phyloP scores from a whole-genome alignment of 2,888 invertebrate genomes.

The Helobdella robusta region DNA sequence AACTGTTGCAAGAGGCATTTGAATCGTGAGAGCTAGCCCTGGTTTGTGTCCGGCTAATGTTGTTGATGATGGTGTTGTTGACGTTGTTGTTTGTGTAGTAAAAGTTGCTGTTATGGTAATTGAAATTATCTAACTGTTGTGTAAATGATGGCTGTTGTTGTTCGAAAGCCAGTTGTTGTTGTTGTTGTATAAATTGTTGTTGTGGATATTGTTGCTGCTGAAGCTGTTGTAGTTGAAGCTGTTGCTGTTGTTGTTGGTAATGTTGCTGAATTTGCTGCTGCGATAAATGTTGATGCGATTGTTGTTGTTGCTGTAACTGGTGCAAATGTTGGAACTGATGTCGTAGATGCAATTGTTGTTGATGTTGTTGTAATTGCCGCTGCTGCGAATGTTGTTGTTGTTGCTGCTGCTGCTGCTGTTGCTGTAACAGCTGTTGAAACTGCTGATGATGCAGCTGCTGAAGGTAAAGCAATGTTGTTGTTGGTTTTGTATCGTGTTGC shows the following conservation, averaged over 20 bases:
- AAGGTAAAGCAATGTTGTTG: conserved; percentile 5
- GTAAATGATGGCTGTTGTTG: background rate
- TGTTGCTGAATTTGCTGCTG: background rate
- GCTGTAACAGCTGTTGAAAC: no score
- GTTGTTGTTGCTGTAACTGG: conserved; percentile 1
- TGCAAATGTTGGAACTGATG: background rate
- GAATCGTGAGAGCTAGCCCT: no score
- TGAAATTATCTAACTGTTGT: no score
- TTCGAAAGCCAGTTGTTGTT: background rate
- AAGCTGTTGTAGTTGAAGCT: background rate
- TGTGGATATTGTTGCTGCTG: conserved; percentile 1
- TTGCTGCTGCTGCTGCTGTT: no score
- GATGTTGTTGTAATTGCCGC: background rate
- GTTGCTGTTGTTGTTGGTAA: background rate
- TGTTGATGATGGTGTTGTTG: no score
- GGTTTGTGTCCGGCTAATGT: no score
- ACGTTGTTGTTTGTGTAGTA: no score
- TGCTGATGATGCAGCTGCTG: background rate
- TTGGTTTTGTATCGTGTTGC: conserved; percentile 26
- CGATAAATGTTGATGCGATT: background rate
- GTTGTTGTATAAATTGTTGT: background rate
- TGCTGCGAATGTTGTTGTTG: no score
- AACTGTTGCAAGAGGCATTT: no score
- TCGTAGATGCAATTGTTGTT: background rate
- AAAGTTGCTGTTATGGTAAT: background rate